These are phyloP conservation scores for Lutraria rhynchaena DNA, from an alignment of 1,140 invertebrate species.

Conservation along the genomic window DNA sequence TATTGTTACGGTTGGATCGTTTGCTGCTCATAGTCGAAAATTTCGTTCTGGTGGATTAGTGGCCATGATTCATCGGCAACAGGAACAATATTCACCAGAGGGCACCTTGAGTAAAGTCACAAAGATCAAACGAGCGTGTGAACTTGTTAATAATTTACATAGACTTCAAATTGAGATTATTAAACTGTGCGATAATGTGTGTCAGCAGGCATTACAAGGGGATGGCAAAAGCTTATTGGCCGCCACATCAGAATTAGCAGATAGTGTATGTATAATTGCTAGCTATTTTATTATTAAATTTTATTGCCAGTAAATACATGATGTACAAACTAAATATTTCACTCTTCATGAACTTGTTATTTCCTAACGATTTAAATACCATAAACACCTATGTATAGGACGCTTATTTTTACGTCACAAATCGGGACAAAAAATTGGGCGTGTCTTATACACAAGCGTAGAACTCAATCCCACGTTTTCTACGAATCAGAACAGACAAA, in stretches of 20 bases:
- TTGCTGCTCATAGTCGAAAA: slow-evolving; percentile 93
- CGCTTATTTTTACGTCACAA: too few species aligned
- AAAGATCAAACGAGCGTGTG: slow-evolving; percentile 73
- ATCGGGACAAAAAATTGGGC: too few species aligned
- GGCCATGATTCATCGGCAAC: slow-evolving; percentile 91
- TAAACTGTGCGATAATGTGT: slow-evolving; percentile 66
- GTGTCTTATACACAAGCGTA: too few species aligned
- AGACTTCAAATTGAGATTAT: slow-evolving; percentile 70
- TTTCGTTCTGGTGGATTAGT: slow-evolving; percentile 93
- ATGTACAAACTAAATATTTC: too few species aligned
- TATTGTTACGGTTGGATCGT: slow-evolving; percentile 94
- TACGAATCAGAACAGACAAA: too few species aligned
- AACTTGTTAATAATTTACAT: slow-evolving; percentile 70
- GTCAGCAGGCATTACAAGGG: slow-evolving; percentile 63
- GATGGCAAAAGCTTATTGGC: slow-evolving; percentile 53
- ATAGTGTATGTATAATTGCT: slow-evolving; percentile 61
- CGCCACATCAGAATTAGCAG: slow-evolving; percentile 54
- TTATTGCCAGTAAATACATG: too few species aligned
- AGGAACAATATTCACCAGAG: slow-evolving; percentile 84
- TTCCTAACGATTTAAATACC: too few species aligned
- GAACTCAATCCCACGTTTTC: too few species aligned
- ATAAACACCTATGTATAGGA: too few species aligned
- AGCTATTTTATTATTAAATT: too few species aligned
- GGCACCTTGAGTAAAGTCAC: slow-evolving; percentile 67
- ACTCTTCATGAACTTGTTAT: too few species aligned